phyloP scores from a whole-genome alignment of 2,888 invertebrate genomes.

The Hydrotaea cyrtoneurina region DNA sequence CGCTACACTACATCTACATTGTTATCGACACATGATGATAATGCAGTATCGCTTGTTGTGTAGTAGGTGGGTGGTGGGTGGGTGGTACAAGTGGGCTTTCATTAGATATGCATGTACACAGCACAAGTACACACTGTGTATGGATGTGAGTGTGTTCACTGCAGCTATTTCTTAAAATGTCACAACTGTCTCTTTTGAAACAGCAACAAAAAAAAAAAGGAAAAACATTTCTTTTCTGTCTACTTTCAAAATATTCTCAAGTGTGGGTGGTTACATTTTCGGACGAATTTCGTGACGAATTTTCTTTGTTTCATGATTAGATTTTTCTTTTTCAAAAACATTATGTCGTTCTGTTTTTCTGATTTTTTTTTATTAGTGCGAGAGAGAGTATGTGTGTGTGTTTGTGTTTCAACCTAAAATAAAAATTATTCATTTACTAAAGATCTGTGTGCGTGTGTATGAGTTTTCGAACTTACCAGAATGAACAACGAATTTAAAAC shows the following conservation, averaged over 20 bases:
- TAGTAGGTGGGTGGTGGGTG: constrained; percentile 16
- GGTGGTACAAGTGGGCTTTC: background rate
- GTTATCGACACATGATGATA: constrained; percentile 21
- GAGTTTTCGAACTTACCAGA: constrained; percentile 61
- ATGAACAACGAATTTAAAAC: constrained; percentile 24
- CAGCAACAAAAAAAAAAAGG: too few relatives aligned
- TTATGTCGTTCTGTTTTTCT: background rate
- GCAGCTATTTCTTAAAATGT: background rate
- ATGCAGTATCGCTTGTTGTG: constrained; percentile 45
- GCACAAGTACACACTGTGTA: background rate
- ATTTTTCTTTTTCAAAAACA: constrained; percentile 4
- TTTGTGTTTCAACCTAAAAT: constrained; percentile 56
- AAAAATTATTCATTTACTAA: constrained; percentile 60
- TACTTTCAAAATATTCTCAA: background rate
- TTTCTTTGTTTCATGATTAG: constrained; percentile 8
- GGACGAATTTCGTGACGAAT: constrained; percentile 10
- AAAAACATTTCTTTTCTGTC: background rate
- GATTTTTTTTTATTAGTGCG: background rate
- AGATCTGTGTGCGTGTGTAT: constrained; percentile 16
- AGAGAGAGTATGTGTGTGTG: too few relatives aligned
- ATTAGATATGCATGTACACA: background rate
- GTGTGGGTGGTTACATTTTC: background rate
- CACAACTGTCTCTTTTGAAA: background rate
- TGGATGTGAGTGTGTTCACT: background rate
- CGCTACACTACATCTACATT: constrained; percentile 39